Conservation (phyloP, 92 coral and sea anemone genomes). For the Desmophyllum pertusum region DNA sequence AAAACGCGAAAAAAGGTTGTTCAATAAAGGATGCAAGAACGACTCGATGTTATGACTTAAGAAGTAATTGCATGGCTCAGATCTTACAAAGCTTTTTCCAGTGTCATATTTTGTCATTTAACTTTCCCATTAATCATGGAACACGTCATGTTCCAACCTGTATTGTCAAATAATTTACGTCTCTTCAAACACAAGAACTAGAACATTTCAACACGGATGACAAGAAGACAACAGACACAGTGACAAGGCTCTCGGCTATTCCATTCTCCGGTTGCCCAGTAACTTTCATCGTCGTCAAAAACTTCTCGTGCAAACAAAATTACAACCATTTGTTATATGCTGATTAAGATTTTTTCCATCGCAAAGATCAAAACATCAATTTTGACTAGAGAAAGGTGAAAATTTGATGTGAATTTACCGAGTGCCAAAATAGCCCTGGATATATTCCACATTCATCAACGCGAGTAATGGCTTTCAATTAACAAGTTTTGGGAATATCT, state of each 20-base stretch:
- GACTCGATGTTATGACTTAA: neutral
- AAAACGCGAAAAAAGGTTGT: neutral
- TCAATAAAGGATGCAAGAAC: neutral
- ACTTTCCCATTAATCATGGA: neutral
- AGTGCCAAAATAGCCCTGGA: neutral
- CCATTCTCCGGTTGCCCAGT: slow-evolving; percentile 21
- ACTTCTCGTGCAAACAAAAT: slow-evolving; percentile 18
- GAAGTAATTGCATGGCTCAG: neutral
- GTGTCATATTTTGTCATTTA: no score
- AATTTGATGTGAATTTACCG: neutral
- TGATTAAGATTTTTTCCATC: slow-evolving; percentile 10
- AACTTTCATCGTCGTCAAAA: slow-evolving; percentile 16
- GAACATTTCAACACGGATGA: neutral
- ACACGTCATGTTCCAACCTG: neutral
- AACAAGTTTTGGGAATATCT: slow-evolving; percentile 3
- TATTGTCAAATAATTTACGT: neutral
- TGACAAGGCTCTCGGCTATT: neutral
- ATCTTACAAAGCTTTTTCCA: no score
- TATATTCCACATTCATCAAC: slow-evolving; percentile 9
- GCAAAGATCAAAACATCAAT: neutral
- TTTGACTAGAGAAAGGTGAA: neutral
- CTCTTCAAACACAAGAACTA: neutral
- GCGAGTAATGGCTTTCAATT: slow-evolving; percentile 14
- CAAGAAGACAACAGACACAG: neutral
- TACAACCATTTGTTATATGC: neutral